Evolutionary conservation across 2,888 invertebrate species (phyloP).

Genomic region (Pseudococcus longispinus): DNA sequence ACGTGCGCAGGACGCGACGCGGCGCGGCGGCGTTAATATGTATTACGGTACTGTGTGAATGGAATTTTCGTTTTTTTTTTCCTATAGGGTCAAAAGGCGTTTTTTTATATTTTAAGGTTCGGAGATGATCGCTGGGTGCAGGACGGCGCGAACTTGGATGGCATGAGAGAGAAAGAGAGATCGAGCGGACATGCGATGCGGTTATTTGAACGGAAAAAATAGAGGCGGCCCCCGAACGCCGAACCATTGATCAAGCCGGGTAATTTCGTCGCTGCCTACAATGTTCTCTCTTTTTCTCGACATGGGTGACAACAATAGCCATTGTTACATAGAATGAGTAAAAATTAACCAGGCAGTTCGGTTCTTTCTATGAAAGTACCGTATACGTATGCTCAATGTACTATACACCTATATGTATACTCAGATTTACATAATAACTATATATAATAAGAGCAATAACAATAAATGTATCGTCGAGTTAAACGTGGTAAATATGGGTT

Average conservation of each 20-base stretch:
- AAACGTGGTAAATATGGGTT: background rate
- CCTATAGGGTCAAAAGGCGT: conserved; percentile 47
- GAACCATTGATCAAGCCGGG: background rate
- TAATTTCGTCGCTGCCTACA: conserved; percentile 49
- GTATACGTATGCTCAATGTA: background rate
- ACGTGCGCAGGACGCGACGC: background rate
- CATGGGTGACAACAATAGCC: conserved; percentile 52
- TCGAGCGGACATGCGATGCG: background rate
- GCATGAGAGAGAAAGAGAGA: background rate
- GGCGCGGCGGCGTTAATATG: conserved; percentile 18
- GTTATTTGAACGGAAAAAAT: background rate
- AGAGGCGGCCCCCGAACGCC: conserved; percentile 41
- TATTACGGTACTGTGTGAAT: conserved; percentile 19
- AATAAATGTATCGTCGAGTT: background rate
- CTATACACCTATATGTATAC: background rate
- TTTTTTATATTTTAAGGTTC: conserved; percentile 20
- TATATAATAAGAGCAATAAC: background rate
- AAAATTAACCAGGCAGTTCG: background rate
- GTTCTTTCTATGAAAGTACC: background rate
- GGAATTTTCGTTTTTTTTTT: background rate
- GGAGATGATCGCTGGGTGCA: background rate
- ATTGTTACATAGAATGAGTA: conserved; percentile 48
- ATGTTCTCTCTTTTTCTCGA: background rate
- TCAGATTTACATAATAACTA: conserved; percentile 31
- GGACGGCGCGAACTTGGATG: background rate